These are phyloP conservation scores for Callimorpha dominula DNA, from an alignment of 2,888 invertebrate genomes.

Conservation along the genomic window DNA sequence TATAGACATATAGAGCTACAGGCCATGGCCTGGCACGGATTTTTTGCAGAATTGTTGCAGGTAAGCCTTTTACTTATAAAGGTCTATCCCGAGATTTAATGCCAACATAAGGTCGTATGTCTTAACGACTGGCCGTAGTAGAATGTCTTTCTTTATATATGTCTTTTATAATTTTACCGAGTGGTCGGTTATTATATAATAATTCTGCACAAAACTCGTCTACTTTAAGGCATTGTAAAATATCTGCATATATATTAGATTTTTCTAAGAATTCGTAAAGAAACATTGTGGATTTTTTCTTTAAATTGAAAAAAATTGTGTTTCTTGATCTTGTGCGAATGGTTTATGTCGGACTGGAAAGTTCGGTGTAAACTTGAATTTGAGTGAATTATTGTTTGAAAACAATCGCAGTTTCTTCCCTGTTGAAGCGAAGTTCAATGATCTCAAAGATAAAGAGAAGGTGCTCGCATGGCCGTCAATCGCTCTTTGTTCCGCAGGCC, in stretches of 20 bases:
- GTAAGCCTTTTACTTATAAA: neutral
- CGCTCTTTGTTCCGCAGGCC: too few species aligned
- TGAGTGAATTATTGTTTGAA: neutral
- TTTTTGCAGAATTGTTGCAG: neutral
- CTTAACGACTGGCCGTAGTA: neutral
- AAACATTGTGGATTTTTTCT: conserved; percentile 32
- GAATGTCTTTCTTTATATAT: neutral
- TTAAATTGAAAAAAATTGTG: conserved; percentile 18
- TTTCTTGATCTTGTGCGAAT: neutral
- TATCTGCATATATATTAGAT: conserved; percentile 48
- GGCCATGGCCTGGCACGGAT: neutral
- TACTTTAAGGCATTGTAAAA: conserved; percentile 43
- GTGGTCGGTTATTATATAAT: conserved; percentile 5
- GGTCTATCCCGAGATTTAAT: neutral
- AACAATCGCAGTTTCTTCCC: conserved; percentile 6
- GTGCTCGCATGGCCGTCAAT: neutral
- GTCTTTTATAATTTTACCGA: neutral
- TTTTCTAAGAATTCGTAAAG: conserved; percentile 58
- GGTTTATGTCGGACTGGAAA: neutral
- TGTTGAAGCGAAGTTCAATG: neutral
- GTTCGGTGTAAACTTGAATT: neutral
- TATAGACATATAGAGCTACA: neutral
- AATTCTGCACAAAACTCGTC: conserved; percentile 38
- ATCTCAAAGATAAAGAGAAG: neutral
- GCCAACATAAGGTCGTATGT: conserved; percentile 1